These are phyloP conservation scores for Anticlea derivata DNA, from an alignment of 2,888 invertebrate species.

Conservation along the genomic window DNA sequence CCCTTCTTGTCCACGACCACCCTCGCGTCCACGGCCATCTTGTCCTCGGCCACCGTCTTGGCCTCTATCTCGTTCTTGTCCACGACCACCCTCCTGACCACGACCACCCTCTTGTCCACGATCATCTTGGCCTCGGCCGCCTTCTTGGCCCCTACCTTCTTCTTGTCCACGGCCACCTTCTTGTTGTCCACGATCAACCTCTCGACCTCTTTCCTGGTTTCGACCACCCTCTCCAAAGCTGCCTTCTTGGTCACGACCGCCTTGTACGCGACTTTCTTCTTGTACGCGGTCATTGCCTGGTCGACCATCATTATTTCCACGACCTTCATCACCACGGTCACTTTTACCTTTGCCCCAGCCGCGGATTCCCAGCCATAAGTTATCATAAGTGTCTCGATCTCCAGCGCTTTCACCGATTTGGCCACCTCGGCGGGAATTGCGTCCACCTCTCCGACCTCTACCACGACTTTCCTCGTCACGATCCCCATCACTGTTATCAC, in stretches of 20 bases:
- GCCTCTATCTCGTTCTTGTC: neutral
- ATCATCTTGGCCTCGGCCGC: neutral
- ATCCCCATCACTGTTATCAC: neutral
- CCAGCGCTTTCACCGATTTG: neutral
- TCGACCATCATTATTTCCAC: neutral
- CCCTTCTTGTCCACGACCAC: neutral
- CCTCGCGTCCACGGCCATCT: neutral
- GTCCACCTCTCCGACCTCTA: slow-evolving; percentile 13
- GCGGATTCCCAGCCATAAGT: slow-evolving; percentile 17
- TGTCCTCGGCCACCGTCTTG: neutral
- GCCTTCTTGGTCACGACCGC: neutral
- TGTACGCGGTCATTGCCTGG: too few species aligned
- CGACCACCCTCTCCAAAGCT: too few species aligned
- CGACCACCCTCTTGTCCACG: neutral
- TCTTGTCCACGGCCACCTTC: neutral
- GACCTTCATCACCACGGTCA: neutral
- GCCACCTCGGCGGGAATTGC: neutral
- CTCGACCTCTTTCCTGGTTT: neutral
- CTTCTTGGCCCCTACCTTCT: neutral
- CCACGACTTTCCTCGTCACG: slow-evolving; percentile 1
- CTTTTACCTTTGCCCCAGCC: slow-evolving; percentile 10
- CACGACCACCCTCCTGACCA: neutral
- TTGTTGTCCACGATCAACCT: neutral
- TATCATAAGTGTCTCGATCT: neutral
- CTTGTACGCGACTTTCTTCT: too few species aligned